A percentile compares a stretch with the other conserved stretches of the same genome.
These are phyloP conservation scores for Corydoras sp. DNA, from an alignment of 2,113 vertebrate species.

Conservation along the genomic window DNA sequence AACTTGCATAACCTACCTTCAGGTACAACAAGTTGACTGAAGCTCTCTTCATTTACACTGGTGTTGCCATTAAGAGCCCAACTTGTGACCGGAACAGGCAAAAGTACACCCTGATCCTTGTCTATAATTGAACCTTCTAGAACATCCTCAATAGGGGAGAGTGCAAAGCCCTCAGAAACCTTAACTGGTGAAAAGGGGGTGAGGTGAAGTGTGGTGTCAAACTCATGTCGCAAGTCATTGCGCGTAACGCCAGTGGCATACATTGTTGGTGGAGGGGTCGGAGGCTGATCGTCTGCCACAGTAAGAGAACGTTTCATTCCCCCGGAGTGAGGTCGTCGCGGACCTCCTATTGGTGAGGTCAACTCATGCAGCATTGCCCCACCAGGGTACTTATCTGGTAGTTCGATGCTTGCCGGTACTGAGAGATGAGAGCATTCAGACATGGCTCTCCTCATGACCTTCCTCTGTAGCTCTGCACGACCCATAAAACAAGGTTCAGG, in stretches of 20 bases:
- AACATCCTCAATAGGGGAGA: slow-evolving; percentile 66
- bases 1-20: slow-evolving; percentile 62
- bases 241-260: slow-evolving; percentile 52
- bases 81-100: slow-evolving; percentile 56
- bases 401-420: slow-evolving; percentile 78
- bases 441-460: slow-evolving; percentile 85
- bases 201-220: slow-evolving; percentile 47
- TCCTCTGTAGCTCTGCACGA: slow-evolving; percentile 76
- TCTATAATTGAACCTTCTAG: slow-evolving; percentile 53
- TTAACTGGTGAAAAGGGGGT: slow-evolving; percentile 49
- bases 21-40: slow-evolving; percentile 42
- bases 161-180: slow-evolving; percentile 44
- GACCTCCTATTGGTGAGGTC: slow-evolving; percentile 53
- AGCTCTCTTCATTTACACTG: slow-evolving; percentile 18
- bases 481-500: slow-evolving; percentile 59
- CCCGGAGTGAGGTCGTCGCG: slow-evolving; percentile 57
- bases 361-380: slow-evolving; percentile 54
- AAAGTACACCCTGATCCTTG: slow-evolving; percentile 51
- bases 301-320: slow-evolving; percentile 80
- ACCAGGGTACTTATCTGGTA: slow-evolving; percentile 83
- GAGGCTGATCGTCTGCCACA: slow-evolving; percentile 74
- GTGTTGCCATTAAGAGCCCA: slow-evolving; percentile 27
- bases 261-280: slow-evolving; percentile 51
- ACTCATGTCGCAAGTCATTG: slow-evolving; percentile 51
- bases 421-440: slow-evolving; percentile 90